Conservation (phyloP, 2,888 invertebrate genomes). For the Galerucella nymphaeae region DNA sequence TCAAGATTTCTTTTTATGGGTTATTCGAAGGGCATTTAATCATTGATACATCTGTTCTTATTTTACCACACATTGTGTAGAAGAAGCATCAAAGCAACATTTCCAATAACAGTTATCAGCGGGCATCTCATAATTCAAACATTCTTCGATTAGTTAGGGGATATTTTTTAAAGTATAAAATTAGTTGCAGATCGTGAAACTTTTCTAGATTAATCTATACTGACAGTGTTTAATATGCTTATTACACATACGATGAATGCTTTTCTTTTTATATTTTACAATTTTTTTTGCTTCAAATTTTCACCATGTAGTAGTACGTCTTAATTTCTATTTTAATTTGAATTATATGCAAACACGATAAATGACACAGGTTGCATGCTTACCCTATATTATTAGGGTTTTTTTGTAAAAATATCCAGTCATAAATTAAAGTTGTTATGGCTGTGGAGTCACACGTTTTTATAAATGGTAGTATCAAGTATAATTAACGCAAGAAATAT, state of each 20-base stretch:
- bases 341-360: slow-evolving; percentile 59
- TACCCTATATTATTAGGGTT: slow-evolving; percentile 53
- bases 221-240: slow-evolving; percentile 4
- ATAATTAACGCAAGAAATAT: background rate
- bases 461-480: background rate
- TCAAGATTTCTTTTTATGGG: background rate
- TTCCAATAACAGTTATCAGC: slow-evolving; percentile 45
- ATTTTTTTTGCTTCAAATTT: background rate
- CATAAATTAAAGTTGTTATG: slow-evolving; percentile 42
- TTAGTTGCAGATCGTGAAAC: slow-evolving; percentile 34
- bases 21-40: background rate
- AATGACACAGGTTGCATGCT: slow-evolving; percentile 55
- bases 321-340: slow-evolving; percentile 60
- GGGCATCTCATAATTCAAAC: slow-evolving; percentile 43
- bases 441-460: slow-evolving; percentile 37
- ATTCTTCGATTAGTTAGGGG: slow-evolving; percentile 51
- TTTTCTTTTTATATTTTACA: background rate
- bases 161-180: slow-evolving; percentile 47
- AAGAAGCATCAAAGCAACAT: slow-evolving; percentile 13
- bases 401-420: slow-evolving; percentile 43
- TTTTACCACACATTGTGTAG: slow-evolving; percentile 16
- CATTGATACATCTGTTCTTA: slow-evolving; percentile 7
- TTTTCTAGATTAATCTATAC: background rate
- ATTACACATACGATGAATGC: background rate
- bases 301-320: slow-evolving; percentile 49